phyloP scores from a whole-genome alignment of 30 jellyfish, hydroid and myxozoan species.

The Hydractinia symbiolongicarpus region DNA sequence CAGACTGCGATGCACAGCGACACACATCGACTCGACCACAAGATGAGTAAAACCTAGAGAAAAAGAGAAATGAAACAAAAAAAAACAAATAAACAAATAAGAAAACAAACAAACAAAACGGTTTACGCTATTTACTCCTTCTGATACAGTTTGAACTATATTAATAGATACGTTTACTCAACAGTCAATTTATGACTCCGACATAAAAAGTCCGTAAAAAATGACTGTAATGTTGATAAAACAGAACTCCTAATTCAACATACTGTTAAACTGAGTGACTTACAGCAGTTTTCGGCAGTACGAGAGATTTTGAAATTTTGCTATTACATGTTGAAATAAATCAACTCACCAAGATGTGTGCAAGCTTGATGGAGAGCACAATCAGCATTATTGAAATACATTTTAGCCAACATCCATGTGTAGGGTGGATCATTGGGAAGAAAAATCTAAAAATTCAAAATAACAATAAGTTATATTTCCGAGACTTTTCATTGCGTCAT shows the following conservation, averaged over 20 bases:
- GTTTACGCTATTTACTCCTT: too few relatives aligned
- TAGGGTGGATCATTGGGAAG: constrained; percentile 46
- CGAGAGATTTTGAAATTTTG: too few relatives aligned
- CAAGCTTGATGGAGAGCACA: constrained; percentile 66
- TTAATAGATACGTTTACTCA: too few relatives aligned
- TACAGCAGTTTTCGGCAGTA: too few relatives aligned
- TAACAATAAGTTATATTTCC: background rate
- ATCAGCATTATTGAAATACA: constrained; percentile 52
- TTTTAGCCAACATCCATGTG: constrained; percentile 58
- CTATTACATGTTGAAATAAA: too few relatives aligned
- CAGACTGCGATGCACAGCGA: constrained; percentile 70
- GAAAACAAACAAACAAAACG: background rate
- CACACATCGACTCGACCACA: constrained; percentile 74
- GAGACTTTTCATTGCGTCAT: background rate
- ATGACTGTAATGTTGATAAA: background rate
- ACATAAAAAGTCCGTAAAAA: too few relatives aligned
- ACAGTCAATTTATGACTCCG: too few relatives aligned
- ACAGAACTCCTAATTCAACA: background rate
- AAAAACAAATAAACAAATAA: background rate
- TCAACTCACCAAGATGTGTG: constrained; percentile 71
- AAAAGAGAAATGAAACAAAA: background rate
- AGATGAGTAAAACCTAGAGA: constrained; percentile 90
- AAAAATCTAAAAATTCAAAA: constrained; percentile 24
- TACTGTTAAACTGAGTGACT: background rate
- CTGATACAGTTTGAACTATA: too few relatives aligned